phyloP scores from a whole-genome alignment of 2,797 vertebrate genomes.

The Pyrocephalus nanus region DNA sequence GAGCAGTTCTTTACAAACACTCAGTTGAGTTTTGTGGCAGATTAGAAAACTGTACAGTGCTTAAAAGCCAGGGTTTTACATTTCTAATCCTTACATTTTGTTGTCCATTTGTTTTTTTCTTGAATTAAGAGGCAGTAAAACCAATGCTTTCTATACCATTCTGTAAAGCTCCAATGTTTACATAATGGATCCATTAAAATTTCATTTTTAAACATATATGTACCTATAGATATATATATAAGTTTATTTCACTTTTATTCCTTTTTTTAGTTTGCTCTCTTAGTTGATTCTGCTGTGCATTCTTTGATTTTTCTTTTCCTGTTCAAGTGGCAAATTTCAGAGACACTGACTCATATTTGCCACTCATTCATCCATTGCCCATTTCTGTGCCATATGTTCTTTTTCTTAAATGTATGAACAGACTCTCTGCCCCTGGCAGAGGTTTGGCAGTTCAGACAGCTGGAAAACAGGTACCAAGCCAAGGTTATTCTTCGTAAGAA shows the following conservation, averaged over 20 bases:
- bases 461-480: background rate
- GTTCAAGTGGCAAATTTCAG: background rate
- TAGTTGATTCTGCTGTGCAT: background rate
- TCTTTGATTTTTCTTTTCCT: background rate
- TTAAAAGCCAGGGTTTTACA: background rate
- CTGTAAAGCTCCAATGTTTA: background rate
- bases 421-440: background rate
- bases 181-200: background rate
- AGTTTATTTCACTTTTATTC: background rate
- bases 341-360: background rate
- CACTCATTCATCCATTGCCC: background rate
- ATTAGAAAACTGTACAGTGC: background rate
- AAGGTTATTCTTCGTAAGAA: background rate
- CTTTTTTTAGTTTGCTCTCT: background rate
- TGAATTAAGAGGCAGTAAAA: background rate
- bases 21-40: background rate
- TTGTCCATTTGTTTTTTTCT: background rate
- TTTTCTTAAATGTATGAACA: background rate
- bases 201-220: background rate
- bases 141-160: background rate
- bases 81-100: background rate
- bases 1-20: background rate
- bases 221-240: background rate
- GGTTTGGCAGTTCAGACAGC: background rate
- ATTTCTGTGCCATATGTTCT: background rate